Evolutionary conservation across 2,113 vertebrate genomes (phyloP).

Genomic region (Madoqua kirkii): DNA sequence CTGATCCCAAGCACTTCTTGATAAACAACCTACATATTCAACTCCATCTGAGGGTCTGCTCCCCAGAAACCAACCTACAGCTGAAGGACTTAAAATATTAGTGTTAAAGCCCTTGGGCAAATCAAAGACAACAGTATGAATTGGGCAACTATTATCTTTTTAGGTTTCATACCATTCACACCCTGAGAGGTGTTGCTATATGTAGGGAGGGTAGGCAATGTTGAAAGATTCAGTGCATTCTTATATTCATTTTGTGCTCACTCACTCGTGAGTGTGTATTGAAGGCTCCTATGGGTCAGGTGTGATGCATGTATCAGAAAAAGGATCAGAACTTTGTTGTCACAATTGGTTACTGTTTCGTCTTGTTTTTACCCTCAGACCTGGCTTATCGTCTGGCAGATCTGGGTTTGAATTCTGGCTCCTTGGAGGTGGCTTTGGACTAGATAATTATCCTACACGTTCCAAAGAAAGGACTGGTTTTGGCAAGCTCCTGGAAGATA

Average conservation of each 20-base stretch:
- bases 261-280: neutral
- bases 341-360: neutral
- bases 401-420: neutral
- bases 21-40: neutral
- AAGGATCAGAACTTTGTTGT: neutral
- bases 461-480: neutral
- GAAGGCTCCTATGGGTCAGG: neutral
- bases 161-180: neutral
- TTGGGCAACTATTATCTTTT: no score
- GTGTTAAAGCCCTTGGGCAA: neutral
- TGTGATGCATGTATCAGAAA: neutral
- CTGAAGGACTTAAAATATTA: neutral
- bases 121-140: neutral
- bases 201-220: neutral
- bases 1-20: neutral
- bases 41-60: neutral
- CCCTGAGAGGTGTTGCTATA: neutral
- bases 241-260: neutral
- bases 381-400: neutral
- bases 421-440: neutral
- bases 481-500: neutral
- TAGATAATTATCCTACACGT: neutral
- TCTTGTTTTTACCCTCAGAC: neutral
- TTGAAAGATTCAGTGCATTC: neutral
- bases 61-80: neutral